Conservation (phyloP, 2,888 invertebrate species). For the Pemphredon lugubris region DNA sequence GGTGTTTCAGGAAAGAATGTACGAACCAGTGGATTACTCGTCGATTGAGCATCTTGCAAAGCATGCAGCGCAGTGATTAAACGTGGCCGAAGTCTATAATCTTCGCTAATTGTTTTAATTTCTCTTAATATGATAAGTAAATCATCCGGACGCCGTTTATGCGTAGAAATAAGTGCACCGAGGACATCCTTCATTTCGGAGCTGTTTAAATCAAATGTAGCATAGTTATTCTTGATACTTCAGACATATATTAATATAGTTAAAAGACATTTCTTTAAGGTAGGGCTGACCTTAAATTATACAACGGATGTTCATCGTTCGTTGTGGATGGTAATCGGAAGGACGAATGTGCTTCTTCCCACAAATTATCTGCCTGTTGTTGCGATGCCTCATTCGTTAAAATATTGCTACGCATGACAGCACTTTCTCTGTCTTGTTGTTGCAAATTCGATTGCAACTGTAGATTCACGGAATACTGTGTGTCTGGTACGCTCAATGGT, state of each 20-base stretch:
- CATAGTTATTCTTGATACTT: too few species aligned
- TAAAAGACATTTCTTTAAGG: not conserved
- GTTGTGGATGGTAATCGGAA: slow-evolving; percentile 56
- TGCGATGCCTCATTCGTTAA: slow-evolving; percentile 69
- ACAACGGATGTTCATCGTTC: slow-evolving; percentile 66
- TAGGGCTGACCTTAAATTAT: slow-evolving; percentile 64
- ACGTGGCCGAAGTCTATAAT: slow-evolving; percentile 71
- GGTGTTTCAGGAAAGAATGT: too few species aligned
- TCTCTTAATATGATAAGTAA: slow-evolving; percentile 71
- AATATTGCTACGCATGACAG: slow-evolving; percentile 69
- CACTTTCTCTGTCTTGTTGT: slow-evolving; percentile 68
- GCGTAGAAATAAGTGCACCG: slow-evolving; percentile 67
- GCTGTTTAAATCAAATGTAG: slow-evolving; percentile 59
- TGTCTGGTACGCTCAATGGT: slow-evolving; percentile 66
- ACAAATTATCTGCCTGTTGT: slow-evolving; percentile 72
- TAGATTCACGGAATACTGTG: slow-evolving; percentile 74
- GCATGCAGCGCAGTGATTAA: slow-evolving; percentile 69
- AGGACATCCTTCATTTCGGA: slow-evolving; percentile 72
- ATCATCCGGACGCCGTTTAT: slow-evolving; percentile 70
- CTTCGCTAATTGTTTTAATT: slow-evolving; percentile 73
- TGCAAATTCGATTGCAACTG: slow-evolving; percentile 72
- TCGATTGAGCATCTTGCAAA: slow-evolving; percentile 67
- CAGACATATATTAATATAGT: too few species aligned
- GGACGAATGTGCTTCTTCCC: slow-evolving; percentile 72
- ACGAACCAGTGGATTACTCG: slow-evolving; percentile 70